Evolutionary conservation across 2,797 vertebrate genomes (phyloP), one percentile per base, ranked within the genome.

Genomic region (Macropus fuliginosus): DNA sequence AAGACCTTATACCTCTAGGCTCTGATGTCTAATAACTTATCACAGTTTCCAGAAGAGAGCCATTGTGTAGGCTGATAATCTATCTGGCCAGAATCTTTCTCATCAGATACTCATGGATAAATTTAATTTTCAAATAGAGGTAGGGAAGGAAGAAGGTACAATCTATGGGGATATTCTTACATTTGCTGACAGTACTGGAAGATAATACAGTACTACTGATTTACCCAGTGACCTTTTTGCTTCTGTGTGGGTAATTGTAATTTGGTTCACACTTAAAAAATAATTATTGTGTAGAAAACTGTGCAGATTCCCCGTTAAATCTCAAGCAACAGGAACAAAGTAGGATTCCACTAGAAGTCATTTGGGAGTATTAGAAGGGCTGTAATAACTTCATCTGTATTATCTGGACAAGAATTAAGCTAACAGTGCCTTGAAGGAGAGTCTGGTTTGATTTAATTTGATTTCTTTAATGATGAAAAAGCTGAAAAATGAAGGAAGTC

Each of bases 311-410:
- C 97, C 94, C 94, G 93, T 31, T 93, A 96, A 89, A 91, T 95
- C 96, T 95, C 97, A 91, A 90, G 93, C 92, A 91, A 91, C 93
- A 98, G 96, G 95, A 97, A 97, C 93, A 96, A 97, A 96, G 92
- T 94, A 95, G 89, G 91, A 81, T 95, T 95, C 91, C 91, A 52
- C 16, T 57, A 87, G 93, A 54, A 93, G 94, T 91, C 62, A 50
- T 59, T 94, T 93, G 94, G 57, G 97, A 94, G 93, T 46, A 57
- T 56, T 94, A 94, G 89, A 59, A 94, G 46, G 50, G 66, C 50
- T 92, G 91, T 1, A 66, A 81, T 91, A 93, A 46, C 95, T 91
- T 55, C 93, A 96, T 97, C 91, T 95, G 97, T 96, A 97, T 96
- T 92, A 46, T 29, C 96, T 97, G 96, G 94, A 95, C 90, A 97